phyloP scores from a whole-genome alignment of 2,797 vertebrate genomes.

The Limosa lapponica region DNA sequence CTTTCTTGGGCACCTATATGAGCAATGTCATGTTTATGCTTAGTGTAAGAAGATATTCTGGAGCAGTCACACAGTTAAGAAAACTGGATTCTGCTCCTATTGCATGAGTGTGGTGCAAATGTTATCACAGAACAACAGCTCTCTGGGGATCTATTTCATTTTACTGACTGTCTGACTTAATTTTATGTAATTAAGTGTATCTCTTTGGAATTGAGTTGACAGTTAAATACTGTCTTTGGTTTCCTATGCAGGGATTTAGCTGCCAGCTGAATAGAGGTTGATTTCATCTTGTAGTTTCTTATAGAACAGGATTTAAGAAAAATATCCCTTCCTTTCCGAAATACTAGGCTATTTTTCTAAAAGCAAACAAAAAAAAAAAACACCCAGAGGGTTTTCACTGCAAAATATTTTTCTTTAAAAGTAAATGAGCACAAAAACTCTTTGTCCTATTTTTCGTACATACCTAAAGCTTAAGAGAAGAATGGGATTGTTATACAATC shows the following conservation, averaged over 20 bases:
- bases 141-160: neutral
- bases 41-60: neutral
- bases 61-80: neutral
- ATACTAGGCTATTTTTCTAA: neutral
- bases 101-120: neutral
- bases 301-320: neutral
- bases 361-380: neutral
- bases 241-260: neutral
- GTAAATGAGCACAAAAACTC: neutral
- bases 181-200: neutral
- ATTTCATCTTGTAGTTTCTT: neutral
- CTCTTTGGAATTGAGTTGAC: neutral
- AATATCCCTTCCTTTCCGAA: neutral
- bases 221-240: neutral
- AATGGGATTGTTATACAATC: neutral
- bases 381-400: neutral
- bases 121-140: neutral
- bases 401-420: neutral
- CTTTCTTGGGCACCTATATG: neutral
- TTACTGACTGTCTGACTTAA: neutral
- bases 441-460: neutral
- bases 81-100: neutral
- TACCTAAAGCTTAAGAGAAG: neutral
- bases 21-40: accelerated
- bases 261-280: neutral